Percentiles rank a stretch among this genome's conserved stretches.
These are phyloP conservation scores for Nephrotoma appendiculata DNA, from an alignment of 2,888 invertebrate genomes.

Conservation along the genomic window DNA sequence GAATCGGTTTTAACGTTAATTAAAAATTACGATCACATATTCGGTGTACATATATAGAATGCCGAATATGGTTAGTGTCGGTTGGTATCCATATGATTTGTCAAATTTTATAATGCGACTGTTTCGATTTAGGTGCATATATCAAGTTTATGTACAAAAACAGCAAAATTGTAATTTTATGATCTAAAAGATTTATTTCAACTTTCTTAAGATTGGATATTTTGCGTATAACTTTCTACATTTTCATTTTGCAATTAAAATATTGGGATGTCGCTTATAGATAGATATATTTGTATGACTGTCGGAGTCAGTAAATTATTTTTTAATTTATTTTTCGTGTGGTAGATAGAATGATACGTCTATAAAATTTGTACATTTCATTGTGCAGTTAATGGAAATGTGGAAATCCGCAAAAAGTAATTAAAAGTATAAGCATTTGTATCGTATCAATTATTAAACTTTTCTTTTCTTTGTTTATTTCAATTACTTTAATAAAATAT, in stretches of 20 bases:
- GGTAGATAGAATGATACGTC: too few species aligned
- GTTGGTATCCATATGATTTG: background rate
- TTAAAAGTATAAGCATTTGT: background rate
- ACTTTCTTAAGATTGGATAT: background rate
- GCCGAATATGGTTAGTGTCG: background rate
- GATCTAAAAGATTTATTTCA: background rate
- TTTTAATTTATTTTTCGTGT: background rate
- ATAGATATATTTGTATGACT: background rate
- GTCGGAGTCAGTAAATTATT: background rate
- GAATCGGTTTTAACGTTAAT: background rate
- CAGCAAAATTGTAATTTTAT: background rate
- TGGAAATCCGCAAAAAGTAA: background rate
- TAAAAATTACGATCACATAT: background rate
- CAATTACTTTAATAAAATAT: too few species aligned
- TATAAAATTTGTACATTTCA: too few species aligned
- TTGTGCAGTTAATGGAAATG: too few species aligned
- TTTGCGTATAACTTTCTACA: background rate
- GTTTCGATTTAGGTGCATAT: too few species aligned
- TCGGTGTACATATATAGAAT: background rate
- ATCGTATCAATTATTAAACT: background rate
- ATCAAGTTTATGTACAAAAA: too few species aligned
- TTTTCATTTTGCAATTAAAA: background rate
- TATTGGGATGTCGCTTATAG: background rate
- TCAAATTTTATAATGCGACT: background rate
- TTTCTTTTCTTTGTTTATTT: background rate